Evolutionary conservation across 2,113 vertebrate genomes (phyloP), one percentile per base, ranked within the genome.

Genomic region (Pachypanchax playfairii): DNA sequence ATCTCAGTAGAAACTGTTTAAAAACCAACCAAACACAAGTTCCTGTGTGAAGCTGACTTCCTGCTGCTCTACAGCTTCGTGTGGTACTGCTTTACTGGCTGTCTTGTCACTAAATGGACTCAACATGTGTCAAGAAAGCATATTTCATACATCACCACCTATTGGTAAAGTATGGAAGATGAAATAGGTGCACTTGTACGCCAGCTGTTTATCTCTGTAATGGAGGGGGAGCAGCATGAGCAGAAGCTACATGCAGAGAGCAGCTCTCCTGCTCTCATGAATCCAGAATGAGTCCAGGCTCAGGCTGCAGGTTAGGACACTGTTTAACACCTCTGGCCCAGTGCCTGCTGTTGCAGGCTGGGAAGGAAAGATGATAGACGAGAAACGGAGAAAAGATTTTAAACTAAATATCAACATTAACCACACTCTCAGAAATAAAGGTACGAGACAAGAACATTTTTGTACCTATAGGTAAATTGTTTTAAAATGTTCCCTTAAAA

Each of bases 121-220:
- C 18, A 4, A n/a, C 26, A 22, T 49, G 46, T 67, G 61, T 54
- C 46, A 54, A 47, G 59, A 55, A 18, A 25, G 35, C 48, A 76
- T 78, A 65, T 78, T 76, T 84, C 41, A 80, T 76, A 58, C 61
- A 36, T 25, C 46, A n/a, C n/a, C n/a, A n/a, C 5, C 48, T 54
- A 73, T 73, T 47, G 71, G 70, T 77, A 63, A 77, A 67, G 68
- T 43, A 66, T 22, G 35, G 43, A 22, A 20, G 55, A 82, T 46
- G 20, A 31, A 47, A 48, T 53, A 51, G 61, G 62, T 38, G 73
- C 55, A 61, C 78, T 73, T 69, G 53, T 80, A n/a, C n/a, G n/a
- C n/a, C n/a, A n/a, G n/a, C n/a, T n/a, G n/a, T n/a, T 80, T 80
- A 75, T 84, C 80, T 79, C 77, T 76, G 59, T 88, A 81, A 84